These are phyloP conservation scores for Coenobita brevimanus DNA, from an alignment of 1,140 invertebrate species.

Conservation along the genomic window DNA sequence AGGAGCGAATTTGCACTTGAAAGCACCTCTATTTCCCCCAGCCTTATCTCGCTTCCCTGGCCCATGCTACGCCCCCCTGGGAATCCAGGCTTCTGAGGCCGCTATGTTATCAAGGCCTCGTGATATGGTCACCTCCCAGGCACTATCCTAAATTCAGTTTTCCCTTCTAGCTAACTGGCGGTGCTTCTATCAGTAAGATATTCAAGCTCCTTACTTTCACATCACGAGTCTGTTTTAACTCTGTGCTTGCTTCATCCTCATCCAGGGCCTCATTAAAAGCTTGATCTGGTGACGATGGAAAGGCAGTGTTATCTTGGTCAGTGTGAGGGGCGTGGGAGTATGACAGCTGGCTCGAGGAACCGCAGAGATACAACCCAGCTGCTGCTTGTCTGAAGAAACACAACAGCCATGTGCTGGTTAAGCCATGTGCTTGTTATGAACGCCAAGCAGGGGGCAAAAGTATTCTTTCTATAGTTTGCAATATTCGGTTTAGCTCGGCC, in stretches of 20 bases:
- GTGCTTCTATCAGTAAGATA: too few relatives aligned
- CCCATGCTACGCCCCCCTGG: background rate
- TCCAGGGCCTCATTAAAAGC: constrained; percentile 30
- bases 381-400: constrained; percentile 19
- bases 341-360: constrained; percentile 35
- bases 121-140: background rate
- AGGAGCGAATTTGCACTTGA: constrained; percentile 55
- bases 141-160: background rate
- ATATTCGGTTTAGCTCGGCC: background rate
- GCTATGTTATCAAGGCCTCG: background rate
- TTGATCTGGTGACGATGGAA: too few relatives aligned
- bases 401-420: too few relatives aligned
- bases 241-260: constrained; percentile 29
- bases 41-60: constrained; percentile 37
- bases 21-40: constrained; percentile 55
- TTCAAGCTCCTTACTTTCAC: too few relatives aligned
- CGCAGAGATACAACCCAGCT: constrained; percentile 28
- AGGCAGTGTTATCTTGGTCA: constrained; percentile 30
- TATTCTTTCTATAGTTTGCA: too few relatives aligned
- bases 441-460: too few relatives aligned
- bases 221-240: too few relatives aligned
- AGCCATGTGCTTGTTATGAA: too few relatives aligned
- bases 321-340: background rate
- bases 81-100: background rate
- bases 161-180: too few relatives aligned